phyloP scores from a whole-genome alignment of 2,888 invertebrate species.

The Pardosa pseudoannulata region DNA sequence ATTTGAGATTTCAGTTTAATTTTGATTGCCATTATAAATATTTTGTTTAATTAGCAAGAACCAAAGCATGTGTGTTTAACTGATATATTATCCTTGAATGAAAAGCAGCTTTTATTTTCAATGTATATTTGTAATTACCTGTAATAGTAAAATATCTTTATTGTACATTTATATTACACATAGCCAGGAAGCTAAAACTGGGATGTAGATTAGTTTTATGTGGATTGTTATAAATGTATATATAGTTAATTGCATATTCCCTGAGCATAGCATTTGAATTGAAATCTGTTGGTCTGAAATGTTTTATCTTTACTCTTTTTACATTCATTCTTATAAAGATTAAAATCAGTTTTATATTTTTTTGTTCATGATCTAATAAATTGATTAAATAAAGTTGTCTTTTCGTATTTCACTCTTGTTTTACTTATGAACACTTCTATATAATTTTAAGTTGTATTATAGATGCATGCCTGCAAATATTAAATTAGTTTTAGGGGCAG shows the following conservation, averaged over 20 bases:
- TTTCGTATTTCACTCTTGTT: too few species aligned
- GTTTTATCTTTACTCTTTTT: too few species aligned
- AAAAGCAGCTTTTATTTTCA: conserved; percentile 2
- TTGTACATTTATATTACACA: conserved; percentile 8
- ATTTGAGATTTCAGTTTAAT: not conserved
- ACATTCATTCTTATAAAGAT: too few species aligned
- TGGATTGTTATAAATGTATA: not conserved
- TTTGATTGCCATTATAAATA: not conserved
- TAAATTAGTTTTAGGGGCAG: too few species aligned
- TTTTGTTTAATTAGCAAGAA: not conserved
- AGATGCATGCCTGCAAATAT: too few species aligned
- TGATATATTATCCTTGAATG: not conserved
- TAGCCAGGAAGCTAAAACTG: not conserved
- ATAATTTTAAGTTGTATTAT: too few species aligned
- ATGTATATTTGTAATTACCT: conserved; percentile 11
- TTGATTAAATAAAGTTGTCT: too few species aligned
- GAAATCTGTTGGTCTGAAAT: too few species aligned
- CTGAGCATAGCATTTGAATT: too few species aligned
- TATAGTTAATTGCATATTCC: not conserved
- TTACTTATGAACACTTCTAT: too few species aligned
- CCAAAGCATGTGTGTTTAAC: not conserved
- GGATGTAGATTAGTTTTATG: not conserved
- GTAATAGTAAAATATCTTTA: conserved; percentile 11
- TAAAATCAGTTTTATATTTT: too few species aligned
- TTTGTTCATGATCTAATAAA: too few species aligned